Evolutionary conservation across 2,113 vertebrate genomes (phyloP), one percentile per base, ranked within the genome.

Genomic region (Sceloporus tristichus): DNA sequence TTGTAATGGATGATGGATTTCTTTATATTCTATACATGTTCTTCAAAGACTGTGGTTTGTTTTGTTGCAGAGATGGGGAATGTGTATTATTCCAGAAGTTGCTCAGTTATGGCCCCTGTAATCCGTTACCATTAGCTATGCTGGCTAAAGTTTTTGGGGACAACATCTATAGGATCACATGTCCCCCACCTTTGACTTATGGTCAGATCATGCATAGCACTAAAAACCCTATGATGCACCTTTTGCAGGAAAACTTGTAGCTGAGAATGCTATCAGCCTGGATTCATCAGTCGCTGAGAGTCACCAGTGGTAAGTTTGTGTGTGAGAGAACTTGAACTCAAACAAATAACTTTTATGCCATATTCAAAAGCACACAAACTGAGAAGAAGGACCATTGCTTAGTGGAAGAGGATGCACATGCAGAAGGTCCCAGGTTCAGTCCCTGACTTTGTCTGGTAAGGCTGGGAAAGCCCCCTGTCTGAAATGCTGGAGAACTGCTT

Each of bases 221-320:
- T 88, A 82, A 90, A 85, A 93, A 6, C n/a, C 0, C 74, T 79
- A 56, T 34, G 38, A 89, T 87, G 75, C 90, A 94, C 78, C 9
- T 68, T 93, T 96, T 95, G 74, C 91, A 99, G 99, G 98, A 85
- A 99, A 97, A 92, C 94, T 88, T 70, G 91, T 97, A 88, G 98
- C 98, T 85, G 97, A 97, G 93, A 97, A 97, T 92, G 98, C 98
- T 21, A 93, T 99, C 93, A 94, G 90, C 1, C 89, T 98, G 95
- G 98, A 98, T 89, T 97, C 97, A 0, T 89, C 34, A 62, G 98
- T 97, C 95, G 98, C 98, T 87, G 96, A 98, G 85, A 98, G 98
- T 94, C 99, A 99, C 94, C 97, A 98, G 91, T 99, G 99, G 99
- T 99, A 97, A 96, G 98, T 97, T 74, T 79, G 42, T 66, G 73